Base-by-base conservation (phyloP, 2,888 invertebrate genomes). In the Cosmorhoe ocellata region DNA sequence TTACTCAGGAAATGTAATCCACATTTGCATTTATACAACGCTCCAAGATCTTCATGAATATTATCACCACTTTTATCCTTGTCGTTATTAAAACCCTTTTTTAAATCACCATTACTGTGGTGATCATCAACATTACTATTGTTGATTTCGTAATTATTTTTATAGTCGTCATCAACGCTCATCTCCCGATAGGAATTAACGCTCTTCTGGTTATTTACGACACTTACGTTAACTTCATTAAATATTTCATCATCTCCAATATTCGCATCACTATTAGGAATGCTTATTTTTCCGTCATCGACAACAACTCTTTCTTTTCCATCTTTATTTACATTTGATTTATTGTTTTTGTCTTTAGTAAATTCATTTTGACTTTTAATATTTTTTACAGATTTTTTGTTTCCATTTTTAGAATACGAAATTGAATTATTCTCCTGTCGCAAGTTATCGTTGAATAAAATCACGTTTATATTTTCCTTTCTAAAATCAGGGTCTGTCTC, bases 1-100 rank as follows among this genome's bases (percentile, higher is more conserved):
- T 70, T 59, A 26, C 76, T 69, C 40, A 81, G 51, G 63, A 77
- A 85, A 64, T 83, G 74, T 44, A 84, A 66, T 2, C 77, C 83
- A 66, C 84, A 86, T 2, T 45, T 40, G 60, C 84, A 86, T 67
- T 76, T 81, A 59, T 76, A 84, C 47, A 85, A 56, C 49, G 59
- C 70, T 10, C 61, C 68, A 26, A 26, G n/a, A 0, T 42, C 33
- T 38, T 30, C 24, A 42, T 14, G n/a, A 10, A 27, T n/a, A 46
- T 45, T 66, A 45, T 22, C 37, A 7, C 42, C 12, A 39, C 28
- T 10, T 1, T 32, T 24, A 6, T 11, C 13, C 0, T 14, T 24
- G 30, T 5, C 12, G 12, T 34, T 11, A 40, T 14, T 10, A 24
- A 3, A 4, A 7, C 7, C 11, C 7, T 31, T 24, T 30, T 41